Conservation (phyloP, 2,888 invertebrate genomes). For the Bursaphelenchus okinawaensis region DNA sequence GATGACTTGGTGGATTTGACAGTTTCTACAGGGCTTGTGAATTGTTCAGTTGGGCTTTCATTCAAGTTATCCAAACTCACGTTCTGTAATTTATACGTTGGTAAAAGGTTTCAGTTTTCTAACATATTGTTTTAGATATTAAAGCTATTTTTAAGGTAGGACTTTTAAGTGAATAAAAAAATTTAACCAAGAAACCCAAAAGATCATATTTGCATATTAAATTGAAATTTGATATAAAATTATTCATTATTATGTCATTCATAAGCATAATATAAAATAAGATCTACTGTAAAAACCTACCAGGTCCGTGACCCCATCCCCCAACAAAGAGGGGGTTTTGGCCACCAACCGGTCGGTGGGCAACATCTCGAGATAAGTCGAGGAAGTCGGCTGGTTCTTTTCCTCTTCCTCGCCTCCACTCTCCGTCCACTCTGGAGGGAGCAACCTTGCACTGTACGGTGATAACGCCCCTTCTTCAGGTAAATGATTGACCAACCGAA, state of each 20-base stretch:
- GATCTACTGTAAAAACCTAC: too few species aligned
- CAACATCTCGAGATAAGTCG: neutral
- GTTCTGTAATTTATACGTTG: too few species aligned
- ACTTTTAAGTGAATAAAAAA: too few species aligned
- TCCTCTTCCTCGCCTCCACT: neutral
- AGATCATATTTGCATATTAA: too few species aligned
- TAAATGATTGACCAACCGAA: conserved; percentile 29
- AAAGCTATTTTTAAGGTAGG: too few species aligned
- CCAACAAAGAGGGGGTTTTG: too few species aligned
- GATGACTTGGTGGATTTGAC: conserved; percentile 37
- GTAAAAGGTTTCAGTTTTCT: too few species aligned
- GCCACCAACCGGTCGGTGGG: neutral
- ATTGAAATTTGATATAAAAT: too few species aligned
- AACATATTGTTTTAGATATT: too few species aligned
- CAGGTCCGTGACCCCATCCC: neutral
- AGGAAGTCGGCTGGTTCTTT: neutral
- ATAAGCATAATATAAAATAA: too few species aligned
- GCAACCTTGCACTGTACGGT: neutral
- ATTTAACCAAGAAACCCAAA: too few species aligned
- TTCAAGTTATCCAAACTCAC: neutral
- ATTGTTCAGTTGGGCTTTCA: neutral
- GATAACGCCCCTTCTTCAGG: neutral
- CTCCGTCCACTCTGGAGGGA: neutral
- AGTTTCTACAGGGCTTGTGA: conserved; percentile 29
- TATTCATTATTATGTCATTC: too few species aligned